Conservation (phyloP, 2,888 invertebrate genomes). For the Iselma pallidipennis region DNA sequence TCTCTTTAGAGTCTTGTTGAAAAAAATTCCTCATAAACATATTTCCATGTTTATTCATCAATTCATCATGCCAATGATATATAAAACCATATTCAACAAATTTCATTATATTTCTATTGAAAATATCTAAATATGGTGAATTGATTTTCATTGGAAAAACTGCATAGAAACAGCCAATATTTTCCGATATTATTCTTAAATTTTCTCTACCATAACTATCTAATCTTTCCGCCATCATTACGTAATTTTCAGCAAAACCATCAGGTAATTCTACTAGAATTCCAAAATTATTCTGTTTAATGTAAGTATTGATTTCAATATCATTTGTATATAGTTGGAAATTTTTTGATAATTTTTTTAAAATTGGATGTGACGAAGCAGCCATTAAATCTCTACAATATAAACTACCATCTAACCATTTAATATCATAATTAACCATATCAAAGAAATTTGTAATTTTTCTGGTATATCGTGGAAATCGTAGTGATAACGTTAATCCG, state of each 20-base stretch:
- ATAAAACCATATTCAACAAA: conserved; percentile 32
- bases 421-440: conserved; percentile 2
- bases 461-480: conserved; percentile 15
- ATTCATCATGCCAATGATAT: conserved; percentile 26
- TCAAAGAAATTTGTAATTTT: conserved; percentile 10
- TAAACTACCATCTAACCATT: conserved; percentile 12
- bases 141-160: conserved; percentile 29
- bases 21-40: conserved; percentile 10
- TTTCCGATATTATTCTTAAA: conserved; percentile 7
- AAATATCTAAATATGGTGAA: conserved; percentile 30
- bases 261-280: background rate
- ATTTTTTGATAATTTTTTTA: conserved; percentile 1
- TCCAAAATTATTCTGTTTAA: background rate
- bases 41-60: conserved; percentile 6
- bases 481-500: conserved; percentile 1
- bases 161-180: conserved; percentile 18
- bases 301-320: background rate
- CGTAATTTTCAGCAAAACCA: background rate
- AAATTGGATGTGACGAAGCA: too few species aligned
- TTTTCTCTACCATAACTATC: conserved; percentile 2
- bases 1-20: background rate
- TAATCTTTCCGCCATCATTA: conserved; percentile 9
- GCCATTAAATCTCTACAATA: too few species aligned
- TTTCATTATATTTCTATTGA: conserved; percentile 25
- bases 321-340: background rate